Conservation (phyloP, 2,113 vertebrate genomes). For the Plectropomus leopardus region DNA sequence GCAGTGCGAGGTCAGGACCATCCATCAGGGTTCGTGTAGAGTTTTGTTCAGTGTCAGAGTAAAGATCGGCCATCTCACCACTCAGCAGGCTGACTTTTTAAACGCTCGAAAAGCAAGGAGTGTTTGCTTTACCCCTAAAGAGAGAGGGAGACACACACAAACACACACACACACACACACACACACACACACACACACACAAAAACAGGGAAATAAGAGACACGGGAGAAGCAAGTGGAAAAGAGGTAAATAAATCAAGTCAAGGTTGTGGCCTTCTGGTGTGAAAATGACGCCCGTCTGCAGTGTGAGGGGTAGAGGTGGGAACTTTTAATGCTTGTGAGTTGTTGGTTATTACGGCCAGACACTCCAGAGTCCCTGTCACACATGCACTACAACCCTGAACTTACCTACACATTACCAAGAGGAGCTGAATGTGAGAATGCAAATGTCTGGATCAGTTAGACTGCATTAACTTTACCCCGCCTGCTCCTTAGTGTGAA, state of each 20-base stretch:
- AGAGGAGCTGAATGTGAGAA: too few species aligned
- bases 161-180: slow-evolving; percentile 11
- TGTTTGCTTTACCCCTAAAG: slow-evolving; percentile 28
- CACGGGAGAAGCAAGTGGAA: slow-evolving; percentile 10
- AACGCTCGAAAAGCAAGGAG: slow-evolving; percentile 33
- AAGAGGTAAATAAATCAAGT: slow-evolving; percentile 73
- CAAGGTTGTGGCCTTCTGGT: slow-evolving; percentile 59
- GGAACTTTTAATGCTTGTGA: slow-evolving; percentile 50
- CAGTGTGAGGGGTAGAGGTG: slow-evolving; percentile 37
- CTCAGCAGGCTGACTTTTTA: slow-evolving; percentile 42
- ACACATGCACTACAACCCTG: too few species aligned
- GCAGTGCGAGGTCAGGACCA: slow-evolving; percentile 64
- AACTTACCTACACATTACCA: too few species aligned
- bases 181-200: slow-evolving; percentile 8
- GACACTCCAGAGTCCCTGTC: slow-evolving; percentile 10
- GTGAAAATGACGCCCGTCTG: slow-evolving; percentile 44
- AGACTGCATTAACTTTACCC: too few species aligned
- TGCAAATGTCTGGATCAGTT: too few species aligned
- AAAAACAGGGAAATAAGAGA: slow-evolving; percentile 4
- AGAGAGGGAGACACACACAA: not conserved
- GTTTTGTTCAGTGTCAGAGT: slow-evolving; percentile 56
- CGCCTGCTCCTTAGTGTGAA: too few species aligned
- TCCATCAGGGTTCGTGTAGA: slow-evolving; percentile 62
- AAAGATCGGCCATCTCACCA: slow-evolving; percentile 33
- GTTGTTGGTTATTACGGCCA: slow-evolving; percentile 41